Percentiles rank a stretch among this genome's conserved stretches.
phyloP scores from a whole-genome alignment of 2,113 vertebrate genomes.

The Labeo catla region DNA sequence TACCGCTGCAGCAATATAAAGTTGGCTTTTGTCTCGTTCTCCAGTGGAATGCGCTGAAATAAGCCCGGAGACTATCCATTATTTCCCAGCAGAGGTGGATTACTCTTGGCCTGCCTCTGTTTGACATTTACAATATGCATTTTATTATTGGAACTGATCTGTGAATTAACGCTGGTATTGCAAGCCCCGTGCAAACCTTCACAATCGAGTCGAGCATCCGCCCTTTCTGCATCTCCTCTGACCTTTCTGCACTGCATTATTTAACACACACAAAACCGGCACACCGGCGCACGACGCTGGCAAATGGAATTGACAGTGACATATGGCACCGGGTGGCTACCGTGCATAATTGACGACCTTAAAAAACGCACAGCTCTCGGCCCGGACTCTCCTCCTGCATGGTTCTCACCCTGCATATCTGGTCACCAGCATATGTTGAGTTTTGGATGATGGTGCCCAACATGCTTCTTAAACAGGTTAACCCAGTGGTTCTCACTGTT shows the following conservation, averaged over 20 bases:
- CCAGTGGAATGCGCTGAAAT: conserved; percentile 60
- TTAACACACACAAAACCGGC: conserved; percentile 78
- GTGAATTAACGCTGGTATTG: conserved; percentile 73
- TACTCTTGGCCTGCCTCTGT: conserved; percentile 70
- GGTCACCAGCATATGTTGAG: not conserved
- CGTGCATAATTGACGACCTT: conserved; percentile 78
- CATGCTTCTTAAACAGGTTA: not conserved
- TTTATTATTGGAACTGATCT: conserved; percentile 83
- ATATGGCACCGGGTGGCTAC: conserved; percentile 75
- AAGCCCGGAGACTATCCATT: conserved; percentile 76
- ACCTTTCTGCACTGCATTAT: conserved; percentile 81
- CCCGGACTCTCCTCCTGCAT: conserved; percentile 61
- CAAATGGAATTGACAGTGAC: conserved; percentile 80
- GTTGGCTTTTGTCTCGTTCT: conserved; percentile 40
- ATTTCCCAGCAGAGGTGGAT: conserved; percentile 77
- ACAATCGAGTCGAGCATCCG: conserved; percentile 66
- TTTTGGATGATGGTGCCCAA: not conserved
- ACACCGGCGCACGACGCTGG: conserved; percentile 70
- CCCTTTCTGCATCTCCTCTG: conserved; percentile 72
- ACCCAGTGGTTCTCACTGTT: not conserved
- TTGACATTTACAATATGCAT: conserved; percentile 84
- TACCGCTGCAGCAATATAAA: conserved; percentile 35
- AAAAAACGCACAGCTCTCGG: conserved; percentile 66
- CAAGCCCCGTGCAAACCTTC: conserved; percentile 37
- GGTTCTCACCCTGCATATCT: conserved; percentile 1